These are phyloP conservation scores for Speoplatyrhinus poulsoni DNA, from an alignment of 2,113 vertebrate genomes.

Conservation along the genomic window DNA sequence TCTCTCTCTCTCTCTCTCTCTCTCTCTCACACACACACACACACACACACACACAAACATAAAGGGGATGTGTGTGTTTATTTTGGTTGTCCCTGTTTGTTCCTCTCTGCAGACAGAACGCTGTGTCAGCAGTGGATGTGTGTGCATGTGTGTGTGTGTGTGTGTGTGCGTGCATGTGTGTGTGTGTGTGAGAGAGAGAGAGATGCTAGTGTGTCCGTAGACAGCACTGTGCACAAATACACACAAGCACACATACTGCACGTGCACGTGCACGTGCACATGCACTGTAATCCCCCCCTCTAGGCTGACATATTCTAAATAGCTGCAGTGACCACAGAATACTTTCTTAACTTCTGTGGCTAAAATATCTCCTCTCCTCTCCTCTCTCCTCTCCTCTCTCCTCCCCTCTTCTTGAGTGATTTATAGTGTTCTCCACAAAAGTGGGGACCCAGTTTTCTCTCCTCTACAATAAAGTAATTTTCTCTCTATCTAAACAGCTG, in stretches of 20 bases:
- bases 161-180: conserved; percentile 50
- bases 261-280: not conserved
- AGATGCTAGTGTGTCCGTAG: not conserved
- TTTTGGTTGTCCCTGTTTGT: conserved; percentile 10
- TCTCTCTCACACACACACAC: not conserved
- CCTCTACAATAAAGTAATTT: too few relatives aligned
- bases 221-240: conserved; percentile 11
- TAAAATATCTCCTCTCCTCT: not conserved
- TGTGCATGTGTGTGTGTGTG: conserved; percentile 47
- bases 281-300: conserved; percentile 8
- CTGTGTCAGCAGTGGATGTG: conserved; percentile 29
- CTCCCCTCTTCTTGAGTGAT: too few relatives aligned
- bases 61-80: not conserved
- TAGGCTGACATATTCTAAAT: not conserved
- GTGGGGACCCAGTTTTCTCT: too few relatives aligned
- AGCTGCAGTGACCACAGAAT: not conserved
- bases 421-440: too few relatives aligned
- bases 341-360: not conserved
- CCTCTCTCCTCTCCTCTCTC: not conserved
- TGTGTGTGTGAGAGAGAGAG: not conserved
- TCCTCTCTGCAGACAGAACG: too few relatives aligned
- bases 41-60: not conserved
- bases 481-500: too few relatives aligned
- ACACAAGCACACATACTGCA: not conserved
- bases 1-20: too few relatives aligned